phyloP scores from a whole-genome alignment of 2,888 invertebrate genomes.

The Ypsolopha sequella region DNA sequence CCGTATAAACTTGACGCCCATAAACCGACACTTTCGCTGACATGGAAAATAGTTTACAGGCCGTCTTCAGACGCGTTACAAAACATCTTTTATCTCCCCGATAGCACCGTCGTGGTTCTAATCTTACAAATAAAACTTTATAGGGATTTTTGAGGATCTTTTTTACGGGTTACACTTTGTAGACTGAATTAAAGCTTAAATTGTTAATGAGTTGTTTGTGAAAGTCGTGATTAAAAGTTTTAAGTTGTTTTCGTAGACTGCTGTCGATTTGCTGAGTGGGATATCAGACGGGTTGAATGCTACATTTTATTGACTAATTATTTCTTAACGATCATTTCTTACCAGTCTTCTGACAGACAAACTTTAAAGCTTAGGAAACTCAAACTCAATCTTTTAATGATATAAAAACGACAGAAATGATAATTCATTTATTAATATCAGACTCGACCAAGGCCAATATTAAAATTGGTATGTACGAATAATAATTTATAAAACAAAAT shows the following conservation, averaged over 20 bases:
- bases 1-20: constrained; percentile 40
- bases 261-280: not conserved
- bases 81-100: constrained; percentile 40
- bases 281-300: not conserved
- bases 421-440: too few relatives aligned
- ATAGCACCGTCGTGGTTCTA: constrained; percentile 44
- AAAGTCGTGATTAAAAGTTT: constrained; percentile 46
- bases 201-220: constrained; percentile 57
- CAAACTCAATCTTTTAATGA: too few relatives aligned
- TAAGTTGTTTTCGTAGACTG: constrained; percentile 31
- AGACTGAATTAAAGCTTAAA: constrained; percentile 56
- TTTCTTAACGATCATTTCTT: too few relatives aligned
- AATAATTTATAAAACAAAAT: too few relatives aligned
- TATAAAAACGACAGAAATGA: too few relatives aligned
- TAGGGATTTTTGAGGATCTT: constrained; percentile 50
- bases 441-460: too few relatives aligned
- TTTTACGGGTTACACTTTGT: constrained; percentile 54
- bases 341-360: too few relatives aligned
- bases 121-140: constrained; percentile 63
- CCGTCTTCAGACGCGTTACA: constrained; percentile 37
- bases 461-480: too few relatives aligned
- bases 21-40: constrained; percentile 61
- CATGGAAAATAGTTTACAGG: constrained; percentile 66
- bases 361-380: too few relatives aligned
- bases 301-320: too few relatives aligned